Conservation (phyloP, 2,113 vertebrate species). For the Tenrec ecaudatus region DNA sequence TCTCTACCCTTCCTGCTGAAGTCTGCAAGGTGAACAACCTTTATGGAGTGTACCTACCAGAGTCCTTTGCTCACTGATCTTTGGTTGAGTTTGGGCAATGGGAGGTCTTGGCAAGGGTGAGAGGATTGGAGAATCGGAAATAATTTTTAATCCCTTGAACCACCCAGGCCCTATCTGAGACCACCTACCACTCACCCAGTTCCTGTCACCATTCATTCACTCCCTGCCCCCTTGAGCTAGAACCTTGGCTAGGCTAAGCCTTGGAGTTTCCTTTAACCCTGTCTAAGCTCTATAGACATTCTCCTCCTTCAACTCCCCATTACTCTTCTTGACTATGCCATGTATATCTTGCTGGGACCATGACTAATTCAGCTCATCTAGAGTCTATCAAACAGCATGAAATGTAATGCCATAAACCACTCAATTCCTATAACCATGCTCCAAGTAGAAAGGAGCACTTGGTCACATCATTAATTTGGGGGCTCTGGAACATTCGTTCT, state of each 20-base stretch:
- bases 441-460: constrained; percentile 16
- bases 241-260: neutral
- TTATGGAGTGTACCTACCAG: neutral
- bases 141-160: neutral
- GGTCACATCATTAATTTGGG: neutral
- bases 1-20: neutral
- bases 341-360: neutral
- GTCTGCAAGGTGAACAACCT: neutral
- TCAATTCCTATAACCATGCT: neutral
- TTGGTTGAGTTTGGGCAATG: neutral
- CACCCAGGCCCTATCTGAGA: neutral
- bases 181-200: neutral
- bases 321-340: neutral
- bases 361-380: neutral
- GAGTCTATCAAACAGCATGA: neutral
- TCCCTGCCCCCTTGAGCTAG: neutral
- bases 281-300: neutral
- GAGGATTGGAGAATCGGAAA: neutral
- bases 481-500: neutral
- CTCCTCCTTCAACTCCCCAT: neutral
- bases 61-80: neutral
- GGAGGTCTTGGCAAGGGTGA: neutral
- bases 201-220: neutral
- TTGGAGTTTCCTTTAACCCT: neutral
- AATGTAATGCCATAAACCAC: neutral